Conservation (phyloP, 2,113 vertebrate species). For the Chiloscyllium plagiosum region DNA sequence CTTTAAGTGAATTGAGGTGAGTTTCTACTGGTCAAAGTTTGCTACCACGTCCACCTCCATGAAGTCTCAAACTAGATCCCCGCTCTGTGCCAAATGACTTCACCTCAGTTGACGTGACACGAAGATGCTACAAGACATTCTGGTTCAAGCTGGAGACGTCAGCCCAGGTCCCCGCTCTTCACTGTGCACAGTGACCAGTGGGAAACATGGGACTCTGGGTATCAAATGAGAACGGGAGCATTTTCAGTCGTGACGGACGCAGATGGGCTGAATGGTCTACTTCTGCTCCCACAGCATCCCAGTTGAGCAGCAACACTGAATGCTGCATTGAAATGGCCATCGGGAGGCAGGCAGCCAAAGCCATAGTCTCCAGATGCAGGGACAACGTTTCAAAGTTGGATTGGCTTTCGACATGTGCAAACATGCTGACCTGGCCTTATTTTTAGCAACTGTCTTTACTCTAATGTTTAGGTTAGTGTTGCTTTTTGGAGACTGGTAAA, state of each 20-base stretch:
- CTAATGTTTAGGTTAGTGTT: not conserved
- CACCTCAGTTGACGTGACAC: not conserved
- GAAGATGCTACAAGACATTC: not conserved
- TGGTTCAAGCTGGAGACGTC: not conserved
- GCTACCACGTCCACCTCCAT: too few species aligned
- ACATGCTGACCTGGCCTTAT: not conserved
- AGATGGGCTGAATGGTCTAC: too few species aligned
- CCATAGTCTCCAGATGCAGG: not conserved
- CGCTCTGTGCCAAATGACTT: not conserved
- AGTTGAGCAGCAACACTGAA: not conserved
- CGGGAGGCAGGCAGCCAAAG: not conserved
- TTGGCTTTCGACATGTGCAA: not conserved
- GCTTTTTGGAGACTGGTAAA: not conserved
- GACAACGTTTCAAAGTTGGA: not conserved
- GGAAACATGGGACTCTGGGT: not conserved
- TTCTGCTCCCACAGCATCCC: not conserved
- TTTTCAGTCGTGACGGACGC: not conserved
- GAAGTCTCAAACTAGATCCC: too few species aligned
- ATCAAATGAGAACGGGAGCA: not conserved
- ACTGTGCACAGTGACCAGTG: not conserved
- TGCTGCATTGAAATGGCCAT: not conserved
- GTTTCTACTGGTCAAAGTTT: not conserved
- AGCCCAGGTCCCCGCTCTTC: not conserved
- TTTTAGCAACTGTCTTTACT: not conserved
- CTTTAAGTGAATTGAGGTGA: not conserved